These are phyloP conservation scores for Dione juno DNA, from an alignment of 2,888 invertebrate genomes.

Conservation along the genomic window DNA sequence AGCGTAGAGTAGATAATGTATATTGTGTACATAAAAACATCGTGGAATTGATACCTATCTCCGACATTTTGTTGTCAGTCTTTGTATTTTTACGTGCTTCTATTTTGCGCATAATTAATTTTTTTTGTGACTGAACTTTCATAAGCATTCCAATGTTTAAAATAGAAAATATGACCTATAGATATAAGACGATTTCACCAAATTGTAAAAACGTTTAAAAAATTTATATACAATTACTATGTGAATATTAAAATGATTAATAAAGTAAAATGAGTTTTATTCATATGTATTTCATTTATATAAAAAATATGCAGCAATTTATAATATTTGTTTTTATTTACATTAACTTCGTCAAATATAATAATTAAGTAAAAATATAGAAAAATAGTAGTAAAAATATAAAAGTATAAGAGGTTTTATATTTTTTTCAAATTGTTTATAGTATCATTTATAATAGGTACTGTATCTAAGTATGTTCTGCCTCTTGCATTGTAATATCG, in stretches of 20 bases:
- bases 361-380: too few relatives aligned
- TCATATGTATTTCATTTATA: constrained; percentile 1
- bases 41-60: constrained; percentile 23
- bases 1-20: constrained; percentile 56
- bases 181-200: constrained; percentile 19
- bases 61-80: constrained; percentile 1
- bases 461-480: too few relatives aligned
- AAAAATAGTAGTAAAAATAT: too few relatives aligned
- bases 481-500: neutral
- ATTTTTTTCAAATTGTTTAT: too few relatives aligned
- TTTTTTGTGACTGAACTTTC: constrained; percentile 5
- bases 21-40: constrained; percentile 67
- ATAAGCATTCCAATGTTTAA: constrained; percentile 17
- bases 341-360: too few relatives aligned
- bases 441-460: too few relatives aligned
- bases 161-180: neutral
- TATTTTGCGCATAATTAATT: neutral
- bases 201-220: constrained; percentile 58
- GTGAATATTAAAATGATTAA: constrained; percentile 70
- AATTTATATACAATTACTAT: constrained; percentile 72
- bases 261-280: constrained; percentile 45
- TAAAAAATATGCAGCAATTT: too few relatives aligned
- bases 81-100: constrained; percentile 21
- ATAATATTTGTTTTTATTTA: too few relatives aligned
- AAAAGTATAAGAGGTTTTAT: too few relatives aligned